Evolutionary conservation across 2,797 vertebrate species (phyloP).

Genomic region (Diceros bicornis): DNA sequence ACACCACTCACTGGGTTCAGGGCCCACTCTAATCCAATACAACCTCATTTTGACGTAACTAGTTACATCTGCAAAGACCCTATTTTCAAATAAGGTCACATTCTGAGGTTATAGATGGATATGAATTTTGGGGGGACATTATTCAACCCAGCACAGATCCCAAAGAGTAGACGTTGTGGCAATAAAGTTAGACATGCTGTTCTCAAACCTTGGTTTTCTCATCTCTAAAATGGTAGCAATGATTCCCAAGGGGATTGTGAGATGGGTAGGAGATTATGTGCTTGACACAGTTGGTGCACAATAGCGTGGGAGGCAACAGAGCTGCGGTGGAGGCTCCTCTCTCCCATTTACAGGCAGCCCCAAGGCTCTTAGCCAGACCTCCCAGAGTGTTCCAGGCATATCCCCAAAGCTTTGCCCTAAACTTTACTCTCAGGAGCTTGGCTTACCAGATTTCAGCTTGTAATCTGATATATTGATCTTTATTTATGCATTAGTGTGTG

Average conservation of each 20-base stretch:
- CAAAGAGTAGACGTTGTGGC: neutral
- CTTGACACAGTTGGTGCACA: rapidly evolving
- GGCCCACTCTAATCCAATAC: neutral
- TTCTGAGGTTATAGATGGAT: neutral
- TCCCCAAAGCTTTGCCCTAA: neutral
- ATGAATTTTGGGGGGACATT: neutral
- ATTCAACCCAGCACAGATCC: neutral
- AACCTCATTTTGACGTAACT: neutral
- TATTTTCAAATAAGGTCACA: neutral
- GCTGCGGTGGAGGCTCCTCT: too few relatives aligned
- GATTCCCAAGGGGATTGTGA: too few relatives aligned
- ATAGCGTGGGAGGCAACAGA: too few relatives aligned
- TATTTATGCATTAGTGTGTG: neutral
- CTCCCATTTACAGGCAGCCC: neutral
- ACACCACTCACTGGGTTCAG: neutral
- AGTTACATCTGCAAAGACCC: neutral
- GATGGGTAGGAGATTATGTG: neutral
- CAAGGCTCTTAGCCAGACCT: neutral
- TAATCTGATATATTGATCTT: neutral
- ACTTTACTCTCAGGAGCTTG: neutral
- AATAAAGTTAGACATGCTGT: neutral
- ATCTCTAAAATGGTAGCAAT: neutral
- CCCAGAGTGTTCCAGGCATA: neutral
- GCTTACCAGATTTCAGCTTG: neutral
- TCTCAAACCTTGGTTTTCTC: neutral